These are phyloP conservation scores for Agrochola litura DNA, from an alignment of 2,888 invertebrate species.

Conservation along the genomic window DNA sequence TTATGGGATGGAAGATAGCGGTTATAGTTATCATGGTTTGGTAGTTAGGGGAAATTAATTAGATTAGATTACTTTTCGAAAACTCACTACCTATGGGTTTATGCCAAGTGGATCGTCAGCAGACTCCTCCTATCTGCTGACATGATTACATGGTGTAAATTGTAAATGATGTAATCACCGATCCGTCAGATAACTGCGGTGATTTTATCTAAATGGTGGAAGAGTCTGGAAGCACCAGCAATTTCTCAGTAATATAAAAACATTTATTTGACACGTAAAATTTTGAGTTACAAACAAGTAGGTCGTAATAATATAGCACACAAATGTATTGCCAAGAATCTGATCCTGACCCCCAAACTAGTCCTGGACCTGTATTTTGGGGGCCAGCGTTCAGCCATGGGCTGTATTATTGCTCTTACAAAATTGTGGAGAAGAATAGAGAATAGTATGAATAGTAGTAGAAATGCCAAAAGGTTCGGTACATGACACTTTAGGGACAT, in stretches of 20 bases:
- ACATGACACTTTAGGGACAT: neutral
- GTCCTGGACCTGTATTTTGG: no score
- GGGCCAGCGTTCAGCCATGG: no score
- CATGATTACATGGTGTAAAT: neutral
- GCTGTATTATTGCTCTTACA: no score
- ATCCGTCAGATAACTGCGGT: neutral
- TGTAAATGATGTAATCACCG: neutral
- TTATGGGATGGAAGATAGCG: slow-evolving; percentile 25
- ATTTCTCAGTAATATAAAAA: no score
- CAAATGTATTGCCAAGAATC: no score
- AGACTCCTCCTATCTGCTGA: neutral
- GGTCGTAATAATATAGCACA: no score
- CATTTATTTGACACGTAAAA: no score
- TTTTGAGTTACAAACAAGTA: no score
- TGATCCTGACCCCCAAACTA: no score
- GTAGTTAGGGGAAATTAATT: slow-evolving; percentile 17
- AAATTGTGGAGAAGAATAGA: no score
- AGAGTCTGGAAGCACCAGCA: neutral
- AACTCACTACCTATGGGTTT: neutral
- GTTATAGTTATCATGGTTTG: slow-evolving; percentile 26
- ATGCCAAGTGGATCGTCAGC: neutral
- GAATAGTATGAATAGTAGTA: neutral
- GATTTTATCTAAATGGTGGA: neutral
- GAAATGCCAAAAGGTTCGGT: neutral
- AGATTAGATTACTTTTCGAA: slow-evolving; percentile 1